Percentiles rank a stretch among this genome's conserved stretches.
Evolutionary conservation across 2,797 vertebrate genomes (phyloP).

Genomic region (Cossypha polioptera): DNA sequence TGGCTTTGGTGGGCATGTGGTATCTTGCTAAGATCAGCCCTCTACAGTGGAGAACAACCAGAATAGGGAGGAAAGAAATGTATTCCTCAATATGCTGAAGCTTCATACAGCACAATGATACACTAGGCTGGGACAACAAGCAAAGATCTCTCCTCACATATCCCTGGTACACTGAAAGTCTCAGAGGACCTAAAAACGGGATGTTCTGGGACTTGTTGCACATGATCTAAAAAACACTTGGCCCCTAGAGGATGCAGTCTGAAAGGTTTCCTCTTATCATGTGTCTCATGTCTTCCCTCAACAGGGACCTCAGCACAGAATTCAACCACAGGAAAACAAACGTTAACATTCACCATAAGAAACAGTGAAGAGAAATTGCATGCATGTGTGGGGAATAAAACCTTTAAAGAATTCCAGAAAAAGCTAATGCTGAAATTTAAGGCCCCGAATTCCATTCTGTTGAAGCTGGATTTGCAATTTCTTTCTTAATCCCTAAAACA

Average conservation of each 20-base stretch:
- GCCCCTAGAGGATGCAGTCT: neutral
- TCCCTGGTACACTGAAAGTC: neutral
- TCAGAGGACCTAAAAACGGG: accelerated
- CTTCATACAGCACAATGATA: accelerated
- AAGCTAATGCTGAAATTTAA: neutral
- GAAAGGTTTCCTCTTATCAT: neutral
- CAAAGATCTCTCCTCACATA: neutral
- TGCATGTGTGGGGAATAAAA: neutral
- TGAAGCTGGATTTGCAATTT: neutral
- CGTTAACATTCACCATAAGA: neutral
- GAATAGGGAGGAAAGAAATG: neutral
- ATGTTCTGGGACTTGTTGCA: neutral
- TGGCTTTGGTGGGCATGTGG: neutral
- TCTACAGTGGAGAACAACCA: neutral
- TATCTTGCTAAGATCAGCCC: neutral
- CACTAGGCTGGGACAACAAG: neutral
- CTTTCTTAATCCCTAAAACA: neutral
- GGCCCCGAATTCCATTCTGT: neutral
- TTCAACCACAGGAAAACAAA: neutral
- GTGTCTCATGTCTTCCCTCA: neutral
- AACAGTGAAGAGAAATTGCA: neutral
- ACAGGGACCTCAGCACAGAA: neutral
- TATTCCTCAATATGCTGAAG: neutral
- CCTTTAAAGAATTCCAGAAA: neutral
- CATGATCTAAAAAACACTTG: no score